Evolutionary conservation across 2,797 vertebrate species (phyloP).

Genomic region (Polyboroides typus): DNA sequence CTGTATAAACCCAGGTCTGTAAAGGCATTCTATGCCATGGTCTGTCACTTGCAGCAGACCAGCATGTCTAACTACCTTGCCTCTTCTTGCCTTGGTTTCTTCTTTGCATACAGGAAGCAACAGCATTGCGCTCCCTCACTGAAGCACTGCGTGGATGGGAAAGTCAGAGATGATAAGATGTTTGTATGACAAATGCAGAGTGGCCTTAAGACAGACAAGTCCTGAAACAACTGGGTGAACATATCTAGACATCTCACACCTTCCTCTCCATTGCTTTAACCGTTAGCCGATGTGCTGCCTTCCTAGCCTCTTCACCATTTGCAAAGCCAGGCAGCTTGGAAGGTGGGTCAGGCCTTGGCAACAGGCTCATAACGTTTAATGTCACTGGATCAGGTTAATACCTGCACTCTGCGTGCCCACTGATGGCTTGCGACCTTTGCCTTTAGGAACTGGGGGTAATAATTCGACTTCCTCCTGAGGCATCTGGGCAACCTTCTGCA

Average conservation of each 20-base stretch:
- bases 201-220: not conserved
- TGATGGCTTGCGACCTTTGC: slow-evolving; percentile 84
- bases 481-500: slow-evolving; percentile 93
- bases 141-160: not conserved
- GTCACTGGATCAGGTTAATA: not conserved
- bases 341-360: not conserved
- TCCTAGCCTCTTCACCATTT: not conserved
- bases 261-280: not conserved
- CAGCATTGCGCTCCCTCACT: not conserved
- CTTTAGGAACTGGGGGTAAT: slow-evolving; percentile 83
- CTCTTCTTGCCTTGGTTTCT: not conserved
- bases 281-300: not conserved
- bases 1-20: not conserved
- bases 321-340: not conserved
- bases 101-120: not conserved
- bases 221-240: not conserved
- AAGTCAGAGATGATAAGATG: not conserved
- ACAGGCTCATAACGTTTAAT: accelerated
- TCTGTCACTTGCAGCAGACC: not conserved
- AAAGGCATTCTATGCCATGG: not conserved
- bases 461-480: slow-evolving; percentile 90
- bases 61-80: not conserved
- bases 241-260: not conserved
- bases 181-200: not conserved
- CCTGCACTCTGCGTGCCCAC: slow-evolving; percentile 68